Conservation (phyloP, 1,140 invertebrate species). For the Drosophila eugracilis region DNA sequence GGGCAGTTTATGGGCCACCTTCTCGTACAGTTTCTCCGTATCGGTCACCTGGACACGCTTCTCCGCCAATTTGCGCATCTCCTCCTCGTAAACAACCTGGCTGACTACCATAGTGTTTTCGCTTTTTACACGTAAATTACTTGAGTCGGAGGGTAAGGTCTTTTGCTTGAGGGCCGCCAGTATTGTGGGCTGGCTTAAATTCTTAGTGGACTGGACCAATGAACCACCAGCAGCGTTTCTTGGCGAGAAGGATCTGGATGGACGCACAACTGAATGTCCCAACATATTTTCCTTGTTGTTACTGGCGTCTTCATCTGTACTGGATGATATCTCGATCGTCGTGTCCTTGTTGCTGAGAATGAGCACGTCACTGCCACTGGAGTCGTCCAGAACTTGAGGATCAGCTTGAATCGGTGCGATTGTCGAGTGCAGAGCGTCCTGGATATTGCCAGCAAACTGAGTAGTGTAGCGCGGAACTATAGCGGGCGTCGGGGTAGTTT, state of each 20-base stretch:
- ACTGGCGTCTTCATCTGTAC: constrained; percentile 50
- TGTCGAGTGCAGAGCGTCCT: constrained; percentile 70
- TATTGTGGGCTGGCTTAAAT: constrained; percentile 71
- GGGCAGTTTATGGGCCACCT: constrained; percentile 57
- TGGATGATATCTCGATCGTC: constrained; percentile 73
- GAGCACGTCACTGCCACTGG: constrained; percentile 65
- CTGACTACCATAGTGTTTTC: constrained; percentile 39
- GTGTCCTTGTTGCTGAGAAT: constrained; percentile 63
- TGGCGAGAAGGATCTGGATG: constrained; percentile 24
- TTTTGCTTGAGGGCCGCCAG: constrained; percentile 21
- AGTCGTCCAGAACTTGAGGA: constrained; percentile 21
- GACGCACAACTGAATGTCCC: not conserved
- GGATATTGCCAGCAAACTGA: constrained; percentile 61
- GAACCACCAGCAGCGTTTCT: constrained; percentile 30
- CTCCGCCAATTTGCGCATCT: constrained; percentile 56
- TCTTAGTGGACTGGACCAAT: constrained; percentile 26
- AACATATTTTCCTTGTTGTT: constrained; percentile 34
- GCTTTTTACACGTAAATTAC: constrained; percentile 1
- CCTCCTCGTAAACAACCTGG: constrained; percentile 45
- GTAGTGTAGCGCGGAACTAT: constrained; percentile 62
- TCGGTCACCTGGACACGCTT: constrained; percentile 41
- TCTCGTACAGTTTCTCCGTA: constrained; percentile 61
- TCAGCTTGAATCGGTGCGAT: constrained; percentile 1
- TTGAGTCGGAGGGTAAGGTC: not conserved
- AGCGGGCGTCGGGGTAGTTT: not conserved